Evolutionary conservation across 2,888 invertebrate genomes (phyloP).

Genomic region (Drosophila subsilvestris): DNA sequence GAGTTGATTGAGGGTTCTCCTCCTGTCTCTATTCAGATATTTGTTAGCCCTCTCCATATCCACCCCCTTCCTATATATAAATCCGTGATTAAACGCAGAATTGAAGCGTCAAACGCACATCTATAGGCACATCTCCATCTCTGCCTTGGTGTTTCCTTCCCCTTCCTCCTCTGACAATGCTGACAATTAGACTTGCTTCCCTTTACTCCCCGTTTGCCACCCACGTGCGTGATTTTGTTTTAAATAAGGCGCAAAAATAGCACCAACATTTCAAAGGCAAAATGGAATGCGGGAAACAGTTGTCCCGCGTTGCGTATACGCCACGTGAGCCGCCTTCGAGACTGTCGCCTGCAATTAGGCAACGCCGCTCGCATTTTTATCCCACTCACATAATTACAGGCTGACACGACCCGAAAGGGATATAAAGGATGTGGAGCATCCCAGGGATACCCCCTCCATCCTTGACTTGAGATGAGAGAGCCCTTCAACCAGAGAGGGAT

Average conservation of each 20-base stretch:
- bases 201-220: neutral
- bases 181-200: neutral
- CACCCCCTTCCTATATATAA: neutral
- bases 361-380: conserved; percentile 13
- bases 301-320: conserved; percentile 27
- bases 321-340: conserved; percentile 22
- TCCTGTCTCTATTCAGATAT: neutral
- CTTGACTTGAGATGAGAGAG: neutral
- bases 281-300: conserved; percentile 15
- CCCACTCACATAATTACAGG: conserved; percentile 33
- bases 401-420: conserved; percentile 5
- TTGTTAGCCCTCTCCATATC: neutral
- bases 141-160: neutral
- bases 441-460: neutral
- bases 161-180: neutral
- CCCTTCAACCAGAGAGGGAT: conserved; percentile 4
- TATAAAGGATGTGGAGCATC: neutral
- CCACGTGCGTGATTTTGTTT: conserved; percentile 40
- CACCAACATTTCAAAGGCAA: conserved; percentile 4
- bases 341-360: conserved; percentile 27
- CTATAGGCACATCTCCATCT: neutral
- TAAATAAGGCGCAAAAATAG: conserved; percentile 12
- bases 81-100: conserved; percentile 15
- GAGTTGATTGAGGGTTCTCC: neutral
- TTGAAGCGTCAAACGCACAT: conserved; percentile 1